These are phyloP conservation scores for Ochotona curzoniae DNA, from an alignment of 2,113 vertebrate genomes.

Conservation along the genomic window DNA sequence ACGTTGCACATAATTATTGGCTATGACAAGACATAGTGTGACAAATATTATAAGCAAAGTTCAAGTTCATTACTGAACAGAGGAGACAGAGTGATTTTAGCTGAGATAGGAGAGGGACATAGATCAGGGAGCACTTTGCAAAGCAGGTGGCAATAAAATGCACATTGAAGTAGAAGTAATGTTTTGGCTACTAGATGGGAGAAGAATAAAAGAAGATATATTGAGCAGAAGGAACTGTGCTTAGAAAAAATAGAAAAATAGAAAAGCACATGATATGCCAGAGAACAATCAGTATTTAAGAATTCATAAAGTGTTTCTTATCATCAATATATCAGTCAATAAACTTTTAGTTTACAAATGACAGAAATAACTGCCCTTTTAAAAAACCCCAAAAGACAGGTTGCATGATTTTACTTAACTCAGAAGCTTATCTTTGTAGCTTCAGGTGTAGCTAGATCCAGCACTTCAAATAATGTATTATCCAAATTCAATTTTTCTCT, in stretches of 20 bases:
- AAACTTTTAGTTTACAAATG: not conserved
- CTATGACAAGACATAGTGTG: not conserved
- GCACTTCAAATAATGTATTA: not conserved
- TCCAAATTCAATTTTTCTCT: not conserved
- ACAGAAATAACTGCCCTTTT: not conserved
- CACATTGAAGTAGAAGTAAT: not conserved
- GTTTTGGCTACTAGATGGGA: not conserved
- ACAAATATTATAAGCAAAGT: not conserved
- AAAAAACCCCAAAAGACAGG: not conserved
- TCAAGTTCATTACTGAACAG: not conserved
- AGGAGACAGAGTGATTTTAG: not conserved
- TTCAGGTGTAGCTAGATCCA: not conserved
- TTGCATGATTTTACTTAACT: not conserved
- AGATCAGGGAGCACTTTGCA: not conserved
- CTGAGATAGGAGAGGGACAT: not conserved
- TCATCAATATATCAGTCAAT: not conserved
- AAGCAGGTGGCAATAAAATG: not conserved
- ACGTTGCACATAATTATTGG: not conserved
- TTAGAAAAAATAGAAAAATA: too few relatives aligned
- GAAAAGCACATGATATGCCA: not conserved
- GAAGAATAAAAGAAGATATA: not conserved
- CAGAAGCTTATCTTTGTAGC: not conserved
- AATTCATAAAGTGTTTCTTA: not conserved
- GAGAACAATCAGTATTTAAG: not conserved
- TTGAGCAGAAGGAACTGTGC: not conserved